phyloP scores from a whole-genome alignment of 2,797 vertebrate species.

The Falco cherrug region DNA sequence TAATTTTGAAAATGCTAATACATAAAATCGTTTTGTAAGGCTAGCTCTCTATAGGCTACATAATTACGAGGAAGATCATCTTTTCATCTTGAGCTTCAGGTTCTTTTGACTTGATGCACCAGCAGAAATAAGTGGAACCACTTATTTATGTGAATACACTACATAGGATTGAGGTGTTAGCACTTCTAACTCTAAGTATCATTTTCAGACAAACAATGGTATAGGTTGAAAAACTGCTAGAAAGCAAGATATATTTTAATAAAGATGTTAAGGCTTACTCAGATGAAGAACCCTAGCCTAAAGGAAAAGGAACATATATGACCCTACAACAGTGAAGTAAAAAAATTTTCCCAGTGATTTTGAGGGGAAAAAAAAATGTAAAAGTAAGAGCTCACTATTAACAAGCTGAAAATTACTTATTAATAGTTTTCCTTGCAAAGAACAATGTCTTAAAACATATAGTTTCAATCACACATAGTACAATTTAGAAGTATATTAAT shows the following conservation, averaged over 20 bases:
- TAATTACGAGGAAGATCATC: background rate
- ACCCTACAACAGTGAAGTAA: background rate
- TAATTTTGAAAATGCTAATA: slow-evolving; percentile 27
- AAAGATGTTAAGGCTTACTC: slow-evolving; percentile 4
- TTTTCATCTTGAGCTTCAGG: background rate
- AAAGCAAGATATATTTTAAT: background rate
- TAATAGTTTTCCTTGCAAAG: background rate
- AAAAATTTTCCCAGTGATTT: background rate
- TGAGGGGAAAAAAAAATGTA: background rate
- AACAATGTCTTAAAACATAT: background rate
- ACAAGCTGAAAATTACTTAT: background rate
- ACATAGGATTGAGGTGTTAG: background rate
- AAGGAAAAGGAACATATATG: background rate
- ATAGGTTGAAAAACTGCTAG: background rate
- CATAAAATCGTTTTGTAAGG: background rate
- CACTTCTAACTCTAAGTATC: background rate
- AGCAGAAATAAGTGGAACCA: background rate
- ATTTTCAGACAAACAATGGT: slow-evolving; percentile 4
- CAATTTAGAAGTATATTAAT: slow-evolving; percentile 13
- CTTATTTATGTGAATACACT: background rate
- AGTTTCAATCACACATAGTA: background rate
- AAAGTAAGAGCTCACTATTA: background rate
- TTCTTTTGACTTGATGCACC: background rate
- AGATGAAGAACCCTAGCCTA: background rate
- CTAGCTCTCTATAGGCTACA: background rate